Evolutionary conservation across 2,888 invertebrate species (phyloP).

Genomic region (Zaprionus obscuricornis): DNA sequence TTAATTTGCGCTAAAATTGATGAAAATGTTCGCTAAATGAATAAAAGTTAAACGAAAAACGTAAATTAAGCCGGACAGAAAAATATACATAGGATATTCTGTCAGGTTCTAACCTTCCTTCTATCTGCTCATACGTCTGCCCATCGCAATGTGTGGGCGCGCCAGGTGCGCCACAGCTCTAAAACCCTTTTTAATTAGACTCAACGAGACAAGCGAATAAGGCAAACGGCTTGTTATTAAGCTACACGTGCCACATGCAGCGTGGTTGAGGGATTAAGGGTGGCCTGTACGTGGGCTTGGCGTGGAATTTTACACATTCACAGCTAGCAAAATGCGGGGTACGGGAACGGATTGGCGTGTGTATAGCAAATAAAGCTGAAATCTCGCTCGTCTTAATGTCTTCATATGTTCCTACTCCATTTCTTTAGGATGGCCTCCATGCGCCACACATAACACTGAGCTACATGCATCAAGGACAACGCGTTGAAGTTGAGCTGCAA

Average conservation of each 20-base stretch:
- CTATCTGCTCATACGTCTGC: too few relatives aligned
- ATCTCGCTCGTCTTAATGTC: constrained; percentile 37
- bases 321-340: constrained; percentile 32
- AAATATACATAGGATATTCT: constrained; percentile 12
- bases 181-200: constrained; percentile 64
- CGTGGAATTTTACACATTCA: constrained; percentile 51
- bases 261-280: too few relatives aligned
- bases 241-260: constrained; percentile 5
- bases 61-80: constrained; percentile 9
- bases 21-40: constrained; percentile 11
- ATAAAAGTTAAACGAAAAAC: constrained; percentile 13
- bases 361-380: constrained; percentile 43
- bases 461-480: constrained; percentile 82
- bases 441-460: constrained; percentile 70
- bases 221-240: constrained; percentile 15
- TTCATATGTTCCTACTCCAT: constrained; percentile 35
- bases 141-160: too few relatives aligned
- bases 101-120: constrained; percentile 1
- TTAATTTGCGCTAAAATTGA: constrained; percentile 20
- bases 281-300: too few relatives aligned
- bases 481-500: constrained; percentile 69
- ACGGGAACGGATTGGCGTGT: constrained; percentile 32
- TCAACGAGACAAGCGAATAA: constrained; percentile 30
- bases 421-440: constrained; percentile 69
- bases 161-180: constrained; percentile 22